Evolutionary conservation across 1,140 invertebrate species (phyloP).

Genomic region (Aphelinus certus): DNA sequence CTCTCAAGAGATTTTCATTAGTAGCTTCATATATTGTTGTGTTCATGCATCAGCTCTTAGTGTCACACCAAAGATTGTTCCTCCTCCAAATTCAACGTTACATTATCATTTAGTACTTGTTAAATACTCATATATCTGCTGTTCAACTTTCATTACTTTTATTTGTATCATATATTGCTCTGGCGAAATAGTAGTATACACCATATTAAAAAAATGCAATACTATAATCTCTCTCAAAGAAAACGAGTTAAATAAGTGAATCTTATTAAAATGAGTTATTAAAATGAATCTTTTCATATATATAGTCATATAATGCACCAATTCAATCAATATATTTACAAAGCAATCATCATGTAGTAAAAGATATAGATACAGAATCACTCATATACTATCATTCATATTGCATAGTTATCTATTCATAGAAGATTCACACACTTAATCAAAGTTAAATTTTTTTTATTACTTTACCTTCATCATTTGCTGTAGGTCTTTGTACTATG

Average conservation of each 20-base stretch:
- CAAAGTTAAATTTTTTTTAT: conserved; percentile 20
- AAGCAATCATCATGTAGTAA: conserved; percentile 31
- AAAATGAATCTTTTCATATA: conserved; percentile 19
- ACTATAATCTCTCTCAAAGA: conserved; percentile 45
- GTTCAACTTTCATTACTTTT: conserved; percentile 54
- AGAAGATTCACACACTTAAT: conserved; percentile 6
- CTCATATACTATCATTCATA: conserved; percentile 17
- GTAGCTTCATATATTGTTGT: too few relatives aligned
- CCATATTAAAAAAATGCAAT: conserved; percentile 47
- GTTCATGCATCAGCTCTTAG: too few relatives aligned
- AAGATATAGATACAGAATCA: conserved; percentile 4
- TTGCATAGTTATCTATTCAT: conserved; percentile 26
- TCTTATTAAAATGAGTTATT: conserved; percentile 37
- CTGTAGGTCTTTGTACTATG: background rate
- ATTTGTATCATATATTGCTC: conserved; percentile 50
- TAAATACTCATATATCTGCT: conserved; percentile 62
- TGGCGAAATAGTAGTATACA: conserved; percentile 54
- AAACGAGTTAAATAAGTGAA: conserved; percentile 46
- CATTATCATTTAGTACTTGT: conserved; percentile 61
- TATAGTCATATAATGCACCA: conserved; percentile 21
- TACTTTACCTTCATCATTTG: background rate
- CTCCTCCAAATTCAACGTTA: conserved; percentile 49
- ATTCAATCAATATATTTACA: conserved; percentile 20
- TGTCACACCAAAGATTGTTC: conserved; percentile 21
- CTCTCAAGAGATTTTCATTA: too few relatives aligned